Percentiles rank a stretch among this genome's conserved stretches.
Conservation (phyloP, 2,113 vertebrate species). For the Kobus ellipsiprymnus region DNA sequence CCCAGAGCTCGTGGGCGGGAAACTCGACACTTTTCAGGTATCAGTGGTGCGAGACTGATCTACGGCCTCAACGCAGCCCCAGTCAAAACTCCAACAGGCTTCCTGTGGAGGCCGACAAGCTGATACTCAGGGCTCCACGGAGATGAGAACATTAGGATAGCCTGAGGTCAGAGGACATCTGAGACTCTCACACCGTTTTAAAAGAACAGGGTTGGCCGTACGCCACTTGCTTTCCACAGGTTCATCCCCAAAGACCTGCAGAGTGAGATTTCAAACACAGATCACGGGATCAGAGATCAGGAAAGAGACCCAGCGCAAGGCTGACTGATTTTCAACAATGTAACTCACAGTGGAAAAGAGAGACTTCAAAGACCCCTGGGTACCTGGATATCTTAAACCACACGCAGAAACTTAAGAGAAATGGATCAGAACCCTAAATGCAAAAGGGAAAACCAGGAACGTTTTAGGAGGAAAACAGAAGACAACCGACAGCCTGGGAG, state of each 20-base stretch:
- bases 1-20: neutral
- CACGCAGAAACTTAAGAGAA: neutral
- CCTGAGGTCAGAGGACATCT: neutral
- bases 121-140: fast-evolving
- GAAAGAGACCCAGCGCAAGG: neutral
- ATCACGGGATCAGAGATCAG: neutral
- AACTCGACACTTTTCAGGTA: neutral
- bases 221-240: neutral
- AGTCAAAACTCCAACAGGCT: neutral
- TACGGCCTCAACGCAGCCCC: too few relatives aligned
- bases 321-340: neutral
- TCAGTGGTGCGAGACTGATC: neutral
- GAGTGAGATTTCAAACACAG: too few relatives aligned
- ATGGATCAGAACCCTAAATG: neutral
- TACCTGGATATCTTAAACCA: neutral
- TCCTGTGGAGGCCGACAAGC: neutral
- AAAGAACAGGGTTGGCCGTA: neutral
- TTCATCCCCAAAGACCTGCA: neutral
- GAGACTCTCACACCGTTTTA: neutral
- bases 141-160: neutral
- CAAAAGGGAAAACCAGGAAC: neutral
- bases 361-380: neutral
- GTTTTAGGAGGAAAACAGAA: neutral
- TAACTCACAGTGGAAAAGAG: neutral
- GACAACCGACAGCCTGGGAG: neutral